Base-by-base conservation (phyloP, 1,140 invertebrate species). In the Bombus polaris region DNA sequence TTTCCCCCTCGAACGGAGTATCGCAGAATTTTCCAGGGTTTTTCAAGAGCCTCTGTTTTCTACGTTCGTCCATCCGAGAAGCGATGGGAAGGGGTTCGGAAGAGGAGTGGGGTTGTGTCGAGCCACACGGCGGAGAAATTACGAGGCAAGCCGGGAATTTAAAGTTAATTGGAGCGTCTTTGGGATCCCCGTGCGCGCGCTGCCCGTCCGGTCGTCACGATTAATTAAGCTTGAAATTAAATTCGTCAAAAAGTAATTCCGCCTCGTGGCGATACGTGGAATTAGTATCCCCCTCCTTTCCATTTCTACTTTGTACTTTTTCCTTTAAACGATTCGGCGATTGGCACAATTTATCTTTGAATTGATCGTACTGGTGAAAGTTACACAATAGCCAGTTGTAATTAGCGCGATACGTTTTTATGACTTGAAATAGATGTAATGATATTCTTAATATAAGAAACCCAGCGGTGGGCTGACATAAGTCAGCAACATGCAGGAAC, bases 191-290 rank as follows among this genome's bases (percentile, higher is more conserved):
- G 28, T 59, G n/a, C 62, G 59, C 37, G n/a, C 39, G n/a, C 37
- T 25, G 68, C 13, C 22, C 44, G 44, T 35, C 22, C 42, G 59
- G 37, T 44, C 77, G 62, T 71, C 47, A 73, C 80, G 80, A 81
- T 81, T 81, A 81, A 81, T 81, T 81, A 81, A 81, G 68, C 53
- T 42, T 53, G 70, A 81, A 81, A 81, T 81, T n/a, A 81, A 73
- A 70, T 80, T 70, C 78, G 77, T 80, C 65, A 53, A 70, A 80
- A 80, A 80, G 78, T 80, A 80, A 80, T 80, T 80, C 25, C 42
- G 42, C 35, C 32, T 42, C 32, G 62, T 47, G 62, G 39, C 22
- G 77, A 79, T 66, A 44, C 59, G 59, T 22, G 78, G 12, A 68
- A 66, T 66, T 68, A 79, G 44, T 47, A 42, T 25, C 39, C 42